Base-by-base conservation (phyloP, 2,113 vertebrate genomes). In the Myotis yumanensis region DNA sequence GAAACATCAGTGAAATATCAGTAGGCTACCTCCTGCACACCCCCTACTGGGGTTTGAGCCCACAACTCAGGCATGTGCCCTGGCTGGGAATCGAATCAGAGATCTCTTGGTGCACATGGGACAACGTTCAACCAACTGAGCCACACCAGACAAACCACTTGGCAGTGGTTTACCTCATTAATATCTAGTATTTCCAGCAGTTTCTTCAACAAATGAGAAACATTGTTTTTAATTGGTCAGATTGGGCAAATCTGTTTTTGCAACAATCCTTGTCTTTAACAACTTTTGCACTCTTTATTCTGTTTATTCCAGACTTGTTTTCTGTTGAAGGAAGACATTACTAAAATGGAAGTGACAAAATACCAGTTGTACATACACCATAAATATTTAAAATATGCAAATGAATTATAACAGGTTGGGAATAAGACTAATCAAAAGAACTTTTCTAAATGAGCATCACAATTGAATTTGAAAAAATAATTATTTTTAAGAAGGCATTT, bases 311-410 rank as follows among this genome's bases (percentile, higher is more conserved):
- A 91, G 51, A 75, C 37, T 84, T 93, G 32, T 51, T 90, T 89
- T 94, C 46, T 93, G 4, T 89, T 69, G 20, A 90, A 86, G 11
- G 86, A 94, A 90, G 57, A 52, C 22, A 77, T 93, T 92, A 72
- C 64, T 30, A 94, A 84, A 93, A 80, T 86, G 22, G 73, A 93
- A 96, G 80, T 92, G 52, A 88, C 68, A 95, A 85, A 85, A 90
- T 94, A 48, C 25, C 25, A 90, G 17, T 97, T 95, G 54, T 75
- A 46, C 4, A 10, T 76, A 93, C 92, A 85, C 76, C 30, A 83
- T 57, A 94, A 69, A 25, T 94, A 54, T 54, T 80, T 76, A 89
- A 81, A 86, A 66, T 80, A 54, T 86, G 32, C 62, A 91, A 72
- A 86, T 64, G 11, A 69, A n/a, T 81, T 72, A 64, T 95, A 92